phyloP scores from a whole-genome alignment of 2,113 vertebrate genomes.

The Entomyzon cyanotis region DNA sequence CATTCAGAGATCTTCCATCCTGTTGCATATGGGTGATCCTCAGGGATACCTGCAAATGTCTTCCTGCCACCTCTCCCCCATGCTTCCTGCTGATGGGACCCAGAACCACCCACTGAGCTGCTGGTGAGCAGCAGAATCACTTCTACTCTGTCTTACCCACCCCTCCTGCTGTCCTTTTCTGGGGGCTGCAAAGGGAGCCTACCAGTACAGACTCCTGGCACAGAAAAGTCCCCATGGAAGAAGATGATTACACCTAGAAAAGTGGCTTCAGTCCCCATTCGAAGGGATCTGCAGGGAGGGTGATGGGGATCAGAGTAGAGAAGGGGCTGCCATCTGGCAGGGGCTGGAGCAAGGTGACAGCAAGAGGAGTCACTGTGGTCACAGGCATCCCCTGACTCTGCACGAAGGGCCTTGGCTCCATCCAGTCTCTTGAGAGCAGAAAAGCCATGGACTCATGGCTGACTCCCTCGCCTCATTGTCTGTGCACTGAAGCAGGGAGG shows the following conservation, averaged over 20 bases:
- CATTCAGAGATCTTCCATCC: not conserved
- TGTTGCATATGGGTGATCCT: not conserved
- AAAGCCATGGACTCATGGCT: not conserved
- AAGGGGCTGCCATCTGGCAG: not conserved
- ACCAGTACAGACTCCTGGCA: not conserved
- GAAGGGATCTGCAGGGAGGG: not conserved
- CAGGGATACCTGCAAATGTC: not conserved
- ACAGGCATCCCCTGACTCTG: not conserved
- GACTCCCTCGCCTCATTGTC: not conserved
- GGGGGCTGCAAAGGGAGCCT: not conserved
- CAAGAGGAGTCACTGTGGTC: not conserved
- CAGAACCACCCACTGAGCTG: not conserved
- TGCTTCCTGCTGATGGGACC: not conserved
- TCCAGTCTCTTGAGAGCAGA: not conserved
- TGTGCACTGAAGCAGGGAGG: not conserved
- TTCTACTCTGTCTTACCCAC: not conserved
- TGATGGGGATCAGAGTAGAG: not conserved
- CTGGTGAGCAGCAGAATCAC: not conserved
- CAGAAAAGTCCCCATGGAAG: not conserved
- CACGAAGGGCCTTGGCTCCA: not conserved
- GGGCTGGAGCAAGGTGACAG: not conserved
- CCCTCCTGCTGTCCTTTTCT: rapidly evolving
- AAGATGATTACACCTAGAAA: not conserved
- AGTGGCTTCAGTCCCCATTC: not conserved
- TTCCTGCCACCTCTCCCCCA: not conserved